Evolutionary conservation across 2,797 vertebrate species (phyloP).

Genomic region (Eulemur rubriventer): DNA sequence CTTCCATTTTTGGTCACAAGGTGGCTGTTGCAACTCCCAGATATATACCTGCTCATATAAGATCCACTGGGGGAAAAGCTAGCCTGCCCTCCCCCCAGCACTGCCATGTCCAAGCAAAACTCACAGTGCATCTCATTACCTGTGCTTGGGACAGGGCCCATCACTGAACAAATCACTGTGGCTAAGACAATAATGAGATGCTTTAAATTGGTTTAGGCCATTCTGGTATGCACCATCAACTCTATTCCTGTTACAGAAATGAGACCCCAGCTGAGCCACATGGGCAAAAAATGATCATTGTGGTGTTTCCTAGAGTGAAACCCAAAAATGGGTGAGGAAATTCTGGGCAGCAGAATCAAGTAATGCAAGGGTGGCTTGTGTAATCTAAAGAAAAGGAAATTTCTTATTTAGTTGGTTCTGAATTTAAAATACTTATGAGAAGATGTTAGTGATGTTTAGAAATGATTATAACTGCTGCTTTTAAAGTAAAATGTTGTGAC

Average conservation of each 20-base stretch:
- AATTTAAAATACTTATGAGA: slow-evolving; percentile 7
- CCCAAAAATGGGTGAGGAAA: background rate
- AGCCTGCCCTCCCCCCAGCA: background rate
- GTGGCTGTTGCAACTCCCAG: background rate
- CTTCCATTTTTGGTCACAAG: background rate
- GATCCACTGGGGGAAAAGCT: background rate
- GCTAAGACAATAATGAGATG: background rate
- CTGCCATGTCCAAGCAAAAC: background rate
- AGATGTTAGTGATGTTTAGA: background rate
- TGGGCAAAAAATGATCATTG: background rate
- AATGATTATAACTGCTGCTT: background rate
- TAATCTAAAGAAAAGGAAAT: background rate
- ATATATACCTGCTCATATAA: background rate
- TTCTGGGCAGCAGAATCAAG: background rate
- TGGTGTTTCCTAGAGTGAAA: background rate
- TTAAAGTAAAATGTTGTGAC: background rate
- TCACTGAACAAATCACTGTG: background rate
- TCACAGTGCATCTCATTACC: background rate
- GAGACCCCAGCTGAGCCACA: background rate
- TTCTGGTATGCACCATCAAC: background rate
- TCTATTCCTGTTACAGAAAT: background rate
- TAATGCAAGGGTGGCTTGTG: background rate
- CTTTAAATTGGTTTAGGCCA: background rate
- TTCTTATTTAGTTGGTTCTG: background rate
- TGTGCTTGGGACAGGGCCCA: background rate